phyloP scores from a whole-genome alignment of 2,113 vertebrate genomes.

The Malurus cyaneus region DNA sequence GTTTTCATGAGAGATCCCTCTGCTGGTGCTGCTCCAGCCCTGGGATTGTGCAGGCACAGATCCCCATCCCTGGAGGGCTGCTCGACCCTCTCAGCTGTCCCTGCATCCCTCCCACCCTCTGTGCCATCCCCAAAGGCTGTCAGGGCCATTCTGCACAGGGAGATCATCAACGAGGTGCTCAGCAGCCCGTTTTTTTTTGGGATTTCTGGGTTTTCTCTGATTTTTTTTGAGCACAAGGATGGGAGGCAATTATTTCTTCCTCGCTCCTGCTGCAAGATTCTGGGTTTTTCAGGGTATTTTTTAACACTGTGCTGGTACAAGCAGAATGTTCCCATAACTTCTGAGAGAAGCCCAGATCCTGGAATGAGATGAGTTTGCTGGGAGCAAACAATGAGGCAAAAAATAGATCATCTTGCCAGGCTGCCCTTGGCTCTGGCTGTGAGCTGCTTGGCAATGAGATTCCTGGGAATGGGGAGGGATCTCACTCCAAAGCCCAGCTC shows the following conservation, averaged over 20 bases:
- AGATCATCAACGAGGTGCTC: background rate
- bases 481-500: background rate
- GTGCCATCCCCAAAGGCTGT: background rate
- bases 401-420: background rate
- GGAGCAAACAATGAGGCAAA: background rate
- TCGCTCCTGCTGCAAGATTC: background rate
- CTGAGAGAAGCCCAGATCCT: background rate
- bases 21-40: background rate
- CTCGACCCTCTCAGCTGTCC: background rate
- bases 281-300: background rate
- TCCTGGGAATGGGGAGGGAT: background rate
- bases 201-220: background rate
- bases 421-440: background rate
- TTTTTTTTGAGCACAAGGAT: background rate
- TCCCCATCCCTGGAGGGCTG: background rate
- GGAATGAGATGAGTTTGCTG: background rate
- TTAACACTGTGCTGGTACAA: background rate
- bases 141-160: background rate
- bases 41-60: background rate
- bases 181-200: background rate
- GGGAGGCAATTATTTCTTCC: background rate
- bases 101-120: slow-evolving; percentile 10
- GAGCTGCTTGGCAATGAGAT: background rate
- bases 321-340: background rate
- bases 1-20: background rate